Evolutionary conservation across 2,113 vertebrate species (phyloP).

Genomic region (Chlamydotis undulata): DNA sequence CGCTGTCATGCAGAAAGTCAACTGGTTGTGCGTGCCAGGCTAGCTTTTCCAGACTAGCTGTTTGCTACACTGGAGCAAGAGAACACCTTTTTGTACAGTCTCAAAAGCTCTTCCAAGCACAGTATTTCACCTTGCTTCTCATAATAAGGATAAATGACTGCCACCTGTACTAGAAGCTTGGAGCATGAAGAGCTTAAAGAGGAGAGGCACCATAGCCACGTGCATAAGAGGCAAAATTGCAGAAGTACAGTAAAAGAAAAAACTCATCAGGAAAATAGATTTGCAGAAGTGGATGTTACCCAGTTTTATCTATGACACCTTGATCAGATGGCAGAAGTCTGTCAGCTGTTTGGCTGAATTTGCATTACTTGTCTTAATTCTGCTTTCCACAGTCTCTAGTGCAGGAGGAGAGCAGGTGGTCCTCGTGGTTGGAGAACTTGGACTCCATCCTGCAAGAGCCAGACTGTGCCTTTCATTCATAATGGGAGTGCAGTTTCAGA

Average conservation of each 20-base stretch:
- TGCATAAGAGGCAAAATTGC: background rate
- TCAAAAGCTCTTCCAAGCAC: background rate
- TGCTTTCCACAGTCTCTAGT: background rate
- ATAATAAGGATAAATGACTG: background rate
- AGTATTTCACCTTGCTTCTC: background rate
- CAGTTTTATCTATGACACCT: background rate
- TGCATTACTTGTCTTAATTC: background rate
- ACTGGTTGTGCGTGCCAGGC: background rate
- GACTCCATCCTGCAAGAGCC: conserved; percentile 10
- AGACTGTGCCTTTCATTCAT: conserved; percentile 34
- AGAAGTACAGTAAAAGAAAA: background rate
- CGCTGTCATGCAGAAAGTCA: background rate
- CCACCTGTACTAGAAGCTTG: background rate
- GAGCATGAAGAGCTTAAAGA: background rate
- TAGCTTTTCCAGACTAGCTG: background rate
- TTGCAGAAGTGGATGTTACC: background rate
- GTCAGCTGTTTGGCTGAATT: background rate
- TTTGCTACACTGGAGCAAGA: background rate
- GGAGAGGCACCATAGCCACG: background rate
- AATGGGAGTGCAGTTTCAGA: background rate
- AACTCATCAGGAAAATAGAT: background rate
- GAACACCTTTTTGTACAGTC: background rate
- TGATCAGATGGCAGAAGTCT: background rate
- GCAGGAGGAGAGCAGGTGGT: conserved; percentile 37
- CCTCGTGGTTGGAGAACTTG: background rate